Conservation (phyloP, 35 echinoderm and acorn worm genomes). For the Apostichopus parvimensis region DNA sequence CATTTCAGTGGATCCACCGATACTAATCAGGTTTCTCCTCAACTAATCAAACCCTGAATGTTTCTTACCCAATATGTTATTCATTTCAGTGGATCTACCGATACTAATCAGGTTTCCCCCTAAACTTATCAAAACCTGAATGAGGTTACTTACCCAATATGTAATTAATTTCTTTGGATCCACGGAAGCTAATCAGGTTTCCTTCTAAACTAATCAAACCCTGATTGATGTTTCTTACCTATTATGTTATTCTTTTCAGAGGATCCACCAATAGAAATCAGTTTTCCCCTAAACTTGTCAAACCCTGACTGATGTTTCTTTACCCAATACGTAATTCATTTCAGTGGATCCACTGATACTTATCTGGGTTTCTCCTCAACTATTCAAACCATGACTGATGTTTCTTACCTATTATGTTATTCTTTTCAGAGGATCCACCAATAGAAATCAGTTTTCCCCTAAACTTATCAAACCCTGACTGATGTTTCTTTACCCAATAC, state of each 20-base stretch:
- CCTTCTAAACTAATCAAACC: too few species aligned
- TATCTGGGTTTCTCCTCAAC: too few species aligned
- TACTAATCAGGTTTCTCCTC: constrained; percentile 16
- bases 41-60: too few species aligned
- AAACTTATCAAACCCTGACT: too few species aligned
- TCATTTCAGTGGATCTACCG: constrained; percentile 55
- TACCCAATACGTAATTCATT: constrained; percentile 84
- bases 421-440: neutral
- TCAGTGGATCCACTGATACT: constrained; percentile 63
- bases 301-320: too few species aligned
- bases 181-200: too few species aligned
- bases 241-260: neutral
- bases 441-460: too few species aligned
- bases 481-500: constrained; percentile 64
- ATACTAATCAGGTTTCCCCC: constrained; percentile 45
- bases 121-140: too few species aligned
- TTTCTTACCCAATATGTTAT: constrained; percentile 62
- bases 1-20: constrained; percentile 60
- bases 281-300: too few species aligned
- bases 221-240: constrained; percentile 18
- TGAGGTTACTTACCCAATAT: constrained; percentile 24
- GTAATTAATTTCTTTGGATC: neutral
- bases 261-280: too few species aligned
- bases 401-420: constrained; percentile 16
- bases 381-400: too few species aligned